A percentile compares a stretch with the other conserved stretches of the same genome.
phyloP scores from a whole-genome alignment of 2,113 vertebrate species.

The Ovis aries region DNA sequence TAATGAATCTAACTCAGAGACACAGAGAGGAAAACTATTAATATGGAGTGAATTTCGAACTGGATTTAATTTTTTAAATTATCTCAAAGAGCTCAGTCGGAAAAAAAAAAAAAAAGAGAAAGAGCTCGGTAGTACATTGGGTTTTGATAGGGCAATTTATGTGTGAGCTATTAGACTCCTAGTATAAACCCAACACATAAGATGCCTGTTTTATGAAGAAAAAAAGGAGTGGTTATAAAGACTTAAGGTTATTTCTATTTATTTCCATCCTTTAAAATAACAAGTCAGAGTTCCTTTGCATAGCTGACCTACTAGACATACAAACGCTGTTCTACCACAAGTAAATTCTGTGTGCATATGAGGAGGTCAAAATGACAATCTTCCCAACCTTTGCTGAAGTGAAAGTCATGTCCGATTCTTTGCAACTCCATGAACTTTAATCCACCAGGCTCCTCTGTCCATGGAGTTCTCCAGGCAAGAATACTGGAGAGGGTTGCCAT shows the following conservation, averaged over 20 bases:
- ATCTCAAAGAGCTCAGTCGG: background rate
- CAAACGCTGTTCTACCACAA: background rate
- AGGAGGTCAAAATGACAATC: background rate
- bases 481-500: background rate
- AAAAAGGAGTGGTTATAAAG: background rate
- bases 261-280: background rate
- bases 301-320: background rate
- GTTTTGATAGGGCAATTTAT: background rate
- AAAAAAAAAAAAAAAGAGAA: background rate
- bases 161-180: background rate
- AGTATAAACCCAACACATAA: background rate
- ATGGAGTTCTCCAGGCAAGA: background rate
- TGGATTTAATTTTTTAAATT: background rate
- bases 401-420: background rate
- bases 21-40: background rate
- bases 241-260: background rate
- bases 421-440: background rate
- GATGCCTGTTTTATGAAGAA: background rate
- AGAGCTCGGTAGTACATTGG: background rate
- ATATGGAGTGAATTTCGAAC: background rate
- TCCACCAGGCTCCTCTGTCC: background rate
- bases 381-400: background rate
- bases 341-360: background rate
- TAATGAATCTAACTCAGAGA: conserved; percentile 27
- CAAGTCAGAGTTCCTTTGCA: background rate